phyloP scores from a whole-genome alignment of 2,113 vertebrate genomes.

The Numida meleagris region DNA sequence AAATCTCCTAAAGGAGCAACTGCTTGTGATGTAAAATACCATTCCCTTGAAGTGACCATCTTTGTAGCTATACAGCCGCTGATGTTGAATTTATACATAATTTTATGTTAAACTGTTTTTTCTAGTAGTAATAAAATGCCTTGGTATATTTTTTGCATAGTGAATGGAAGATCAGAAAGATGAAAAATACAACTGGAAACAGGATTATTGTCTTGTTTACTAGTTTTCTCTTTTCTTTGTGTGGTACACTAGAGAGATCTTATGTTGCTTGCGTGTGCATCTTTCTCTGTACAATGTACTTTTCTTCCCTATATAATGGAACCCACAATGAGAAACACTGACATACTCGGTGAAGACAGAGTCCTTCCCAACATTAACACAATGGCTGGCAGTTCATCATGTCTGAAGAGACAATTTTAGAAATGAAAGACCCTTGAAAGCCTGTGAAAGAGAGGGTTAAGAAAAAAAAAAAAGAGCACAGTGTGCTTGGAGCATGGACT shows the following conservation, averaged over 20 bases:
- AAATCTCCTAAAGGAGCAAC: slow-evolving; percentile 26
- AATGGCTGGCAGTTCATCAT: background rate
- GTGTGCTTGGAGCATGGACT: background rate
- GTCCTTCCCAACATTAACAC: background rate
- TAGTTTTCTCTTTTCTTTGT: background rate
- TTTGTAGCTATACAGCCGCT: background rate
- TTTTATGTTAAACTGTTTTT: background rate
- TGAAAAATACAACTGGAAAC: background rate
- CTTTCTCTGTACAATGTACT: background rate
- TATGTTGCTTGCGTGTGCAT: background rate
- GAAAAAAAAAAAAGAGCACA: background rate
- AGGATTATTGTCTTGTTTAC: background rate
- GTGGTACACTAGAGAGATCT: background rate
- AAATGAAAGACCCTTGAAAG: background rate
- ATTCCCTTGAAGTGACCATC: background rate
- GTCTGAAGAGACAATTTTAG: background rate
- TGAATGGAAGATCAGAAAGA: background rate
- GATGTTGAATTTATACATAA: background rate
- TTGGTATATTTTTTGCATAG: background rate
- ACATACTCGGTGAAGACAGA: background rate
- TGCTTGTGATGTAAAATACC: background rate
- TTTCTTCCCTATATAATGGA: background rate
- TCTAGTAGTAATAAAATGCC: slow-evolving; percentile 2
- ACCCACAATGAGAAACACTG: background rate
- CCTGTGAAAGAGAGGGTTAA: background rate